Evolutionary conservation across 2,888 invertebrate species (phyloP).

Genomic region (Diaphora mendica): DNA sequence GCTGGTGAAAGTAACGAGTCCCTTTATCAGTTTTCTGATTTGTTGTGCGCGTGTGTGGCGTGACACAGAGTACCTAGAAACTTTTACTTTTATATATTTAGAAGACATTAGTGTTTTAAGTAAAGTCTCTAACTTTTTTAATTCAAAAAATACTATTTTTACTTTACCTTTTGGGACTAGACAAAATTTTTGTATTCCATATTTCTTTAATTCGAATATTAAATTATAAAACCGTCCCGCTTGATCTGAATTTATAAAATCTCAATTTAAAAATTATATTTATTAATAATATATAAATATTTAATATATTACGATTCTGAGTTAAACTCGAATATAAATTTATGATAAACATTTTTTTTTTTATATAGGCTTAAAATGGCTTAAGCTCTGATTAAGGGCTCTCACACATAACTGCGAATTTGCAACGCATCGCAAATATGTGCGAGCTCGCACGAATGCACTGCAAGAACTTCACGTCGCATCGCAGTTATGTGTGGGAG

Average conservation of each 20-base stretch:
- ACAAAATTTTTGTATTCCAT: background rate
- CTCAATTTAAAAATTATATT: constrained; percentile 21
- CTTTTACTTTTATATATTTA: background rate
- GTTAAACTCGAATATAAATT: constrained; percentile 4
- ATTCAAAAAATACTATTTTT: background rate
- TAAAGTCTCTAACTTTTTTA: background rate
- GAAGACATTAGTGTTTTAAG: background rate
- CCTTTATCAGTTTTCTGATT: too few relatives aligned
- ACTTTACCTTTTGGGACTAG: background rate
- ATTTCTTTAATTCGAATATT: constrained; percentile 1
- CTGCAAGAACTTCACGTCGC: too few relatives aligned
- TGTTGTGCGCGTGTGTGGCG: too few relatives aligned
- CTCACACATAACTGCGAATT: too few relatives aligned
- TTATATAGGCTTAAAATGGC: background rate
- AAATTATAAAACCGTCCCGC: constrained; percentile 13
- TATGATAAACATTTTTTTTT: background rate
- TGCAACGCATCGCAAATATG: too few relatives aligned
- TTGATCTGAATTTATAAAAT: constrained; percentile 38
- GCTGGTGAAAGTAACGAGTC: too few relatives aligned
- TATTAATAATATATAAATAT: background rate
- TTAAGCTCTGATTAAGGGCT: background rate
- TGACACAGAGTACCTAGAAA: background rate
- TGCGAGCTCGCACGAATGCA: too few relatives aligned
- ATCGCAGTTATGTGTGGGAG: too few relatives aligned
- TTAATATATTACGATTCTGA: background rate